Evolutionary conservation across 2,888 invertebrate species (phyloP).

Genomic region (Dicranocentrus wangi): DNA sequence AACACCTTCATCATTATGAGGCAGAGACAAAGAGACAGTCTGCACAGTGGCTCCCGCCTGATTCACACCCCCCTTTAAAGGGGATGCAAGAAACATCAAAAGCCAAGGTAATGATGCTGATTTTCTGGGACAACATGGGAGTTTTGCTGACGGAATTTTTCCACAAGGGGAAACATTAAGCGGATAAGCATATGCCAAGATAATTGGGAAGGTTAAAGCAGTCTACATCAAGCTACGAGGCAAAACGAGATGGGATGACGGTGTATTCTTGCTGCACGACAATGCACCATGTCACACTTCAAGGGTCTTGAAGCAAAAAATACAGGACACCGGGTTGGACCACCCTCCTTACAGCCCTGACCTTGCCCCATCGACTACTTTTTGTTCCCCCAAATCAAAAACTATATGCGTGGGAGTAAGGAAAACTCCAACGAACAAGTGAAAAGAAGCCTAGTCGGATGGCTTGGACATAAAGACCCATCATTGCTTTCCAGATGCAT

Average conservation of each 20-base stretch:
- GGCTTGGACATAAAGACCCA: constrained; percentile 3
- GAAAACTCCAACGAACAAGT: constrained; percentile 23
- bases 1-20: constrained; percentile 46
- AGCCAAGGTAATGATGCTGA: constrained; percentile 31
- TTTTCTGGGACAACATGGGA: constrained; percentile 35
- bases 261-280: constrained; percentile 30
- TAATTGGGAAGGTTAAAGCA: constrained; percentile 20
- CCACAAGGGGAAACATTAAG: constrained; percentile 22
- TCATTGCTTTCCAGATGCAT: constrained; percentile 31
- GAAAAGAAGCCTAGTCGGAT: constrained; percentile 18
- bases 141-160: constrained; percentile 40
- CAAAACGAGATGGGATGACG: not conserved
- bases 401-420: constrained; percentile 26
- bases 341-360: constrained; percentile 45
- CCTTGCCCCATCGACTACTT: constrained; percentile 46
- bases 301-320: not conserved
- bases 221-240: constrained; percentile 27
- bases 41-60: constrained; percentile 23
- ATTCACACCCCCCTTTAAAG: constrained; percentile 25
- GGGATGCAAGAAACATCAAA: not conserved
- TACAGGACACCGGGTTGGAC: not conserved
- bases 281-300: constrained; percentile 42
- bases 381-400: constrained; percentile 39
- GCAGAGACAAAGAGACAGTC: constrained; percentile 25
- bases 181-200: constrained; percentile 19